phyloP scores from a whole-genome alignment of 2,113 vertebrate species.

The Grallaria varia region DNA sequence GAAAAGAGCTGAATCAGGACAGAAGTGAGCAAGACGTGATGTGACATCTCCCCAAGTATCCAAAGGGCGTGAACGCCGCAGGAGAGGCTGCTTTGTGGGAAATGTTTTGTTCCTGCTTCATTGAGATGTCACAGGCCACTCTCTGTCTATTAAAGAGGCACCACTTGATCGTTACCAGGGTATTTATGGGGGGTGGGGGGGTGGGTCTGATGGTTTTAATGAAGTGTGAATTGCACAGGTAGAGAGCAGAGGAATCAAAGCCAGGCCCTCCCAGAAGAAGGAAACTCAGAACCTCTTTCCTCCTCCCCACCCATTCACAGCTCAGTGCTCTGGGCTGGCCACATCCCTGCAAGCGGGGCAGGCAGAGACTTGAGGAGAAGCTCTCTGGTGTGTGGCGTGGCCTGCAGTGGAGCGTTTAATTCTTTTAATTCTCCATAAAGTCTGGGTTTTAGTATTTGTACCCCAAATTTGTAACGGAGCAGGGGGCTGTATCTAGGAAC shows the following conservation, averaged over 20 bases:
- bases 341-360: not conserved
- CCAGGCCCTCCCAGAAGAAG: not conserved
- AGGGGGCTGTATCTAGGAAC: not conserved
- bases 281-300: not conserved
- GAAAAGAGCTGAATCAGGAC: slow-evolving; percentile 58
- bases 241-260: not conserved
- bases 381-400: not conserved
- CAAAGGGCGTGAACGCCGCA: not conserved
- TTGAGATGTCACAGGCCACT: not conserved
- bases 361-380: not conserved
- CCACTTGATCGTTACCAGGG: not conserved
- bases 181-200: not conserved
- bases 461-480: not conserved
- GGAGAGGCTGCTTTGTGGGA: not conserved
- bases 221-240: not conserved
- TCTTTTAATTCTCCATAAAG: not conserved
- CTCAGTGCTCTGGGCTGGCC: not conserved
- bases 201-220: not conserved
- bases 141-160: not conserved
- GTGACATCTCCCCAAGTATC: slow-evolving; percentile 36
- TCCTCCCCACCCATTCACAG: too few relatives aligned
- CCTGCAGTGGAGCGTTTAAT: not conserved
- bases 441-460: not conserved
- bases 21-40: not conserved
- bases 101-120: not conserved